Conservation (phyloP, 2,888 invertebrate species). For the Pheosia tremula region DNA sequence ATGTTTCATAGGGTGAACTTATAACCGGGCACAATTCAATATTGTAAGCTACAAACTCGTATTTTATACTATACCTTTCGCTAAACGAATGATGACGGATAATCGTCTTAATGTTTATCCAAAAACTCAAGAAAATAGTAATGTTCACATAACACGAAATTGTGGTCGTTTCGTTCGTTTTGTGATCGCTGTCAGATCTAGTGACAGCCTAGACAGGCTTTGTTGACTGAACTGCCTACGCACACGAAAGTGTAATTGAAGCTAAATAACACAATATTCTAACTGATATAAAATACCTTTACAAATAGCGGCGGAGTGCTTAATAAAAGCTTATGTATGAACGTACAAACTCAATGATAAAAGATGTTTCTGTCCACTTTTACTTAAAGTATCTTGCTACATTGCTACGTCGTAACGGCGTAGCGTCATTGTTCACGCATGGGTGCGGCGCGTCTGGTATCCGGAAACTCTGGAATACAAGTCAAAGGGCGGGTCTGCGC, state of each 20-base stretch:
- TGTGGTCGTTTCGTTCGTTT: constrained; percentile 36
- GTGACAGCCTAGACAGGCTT: constrained; percentile 8
- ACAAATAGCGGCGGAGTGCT: background rate
- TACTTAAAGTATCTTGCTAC: background rate
- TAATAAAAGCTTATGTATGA: background rate
- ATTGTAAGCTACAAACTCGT: no score
- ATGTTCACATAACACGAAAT: constrained; percentile 11
- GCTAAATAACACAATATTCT: constrained; percentile 6
- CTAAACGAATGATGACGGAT: no score
- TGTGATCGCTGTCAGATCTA: constrained; percentile 22
- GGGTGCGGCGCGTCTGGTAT: constrained; percentile 2
- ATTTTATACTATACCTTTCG: no score
- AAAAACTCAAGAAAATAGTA: background rate
- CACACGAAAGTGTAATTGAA: constrained; percentile 21
- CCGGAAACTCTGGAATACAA: constrained; percentile 32
- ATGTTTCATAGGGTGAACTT: no score
- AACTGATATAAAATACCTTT: background rate
- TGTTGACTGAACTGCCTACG: background rate
- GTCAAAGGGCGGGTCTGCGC: constrained; percentile 46
- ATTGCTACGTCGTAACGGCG: constrained; percentile 32
- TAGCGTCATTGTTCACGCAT: constrained; percentile 23
- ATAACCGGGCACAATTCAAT: no score
- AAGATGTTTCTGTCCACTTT: background rate
- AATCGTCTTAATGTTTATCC: background rate
- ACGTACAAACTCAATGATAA: background rate